A percentile compares a stretch with the other conserved stretches of the same genome.
These are phyloP conservation scores for Aix galericulata DNA, from an alignment of 2,113 vertebrate genomes.

Conservation along the genomic window DNA sequence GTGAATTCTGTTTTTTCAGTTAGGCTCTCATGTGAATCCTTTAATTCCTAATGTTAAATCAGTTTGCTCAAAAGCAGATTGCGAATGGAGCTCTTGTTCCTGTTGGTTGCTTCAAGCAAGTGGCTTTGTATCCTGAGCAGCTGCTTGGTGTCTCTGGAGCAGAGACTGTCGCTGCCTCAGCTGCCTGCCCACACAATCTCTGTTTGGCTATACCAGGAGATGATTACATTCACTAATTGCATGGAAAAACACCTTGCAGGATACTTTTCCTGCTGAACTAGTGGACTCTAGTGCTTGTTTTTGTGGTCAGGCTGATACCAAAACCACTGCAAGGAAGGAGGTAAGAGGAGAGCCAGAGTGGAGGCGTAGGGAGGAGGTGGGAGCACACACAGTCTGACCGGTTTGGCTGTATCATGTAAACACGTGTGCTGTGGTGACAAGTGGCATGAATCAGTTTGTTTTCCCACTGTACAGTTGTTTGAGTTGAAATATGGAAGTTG, in stretches of 20 bases:
- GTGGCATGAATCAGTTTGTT: neutral
- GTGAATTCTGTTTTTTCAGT: neutral
- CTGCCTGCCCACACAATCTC: rapidly evolving
- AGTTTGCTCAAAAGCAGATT: neutral
- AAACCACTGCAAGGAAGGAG: neutral
- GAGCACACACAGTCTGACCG: neutral
- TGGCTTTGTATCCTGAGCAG: neutral
- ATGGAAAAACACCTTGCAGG: neutral
- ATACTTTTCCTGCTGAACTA: neutral
- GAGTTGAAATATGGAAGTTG: neutral
- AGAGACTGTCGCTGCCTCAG: neutral
- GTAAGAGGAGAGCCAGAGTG: neutral
- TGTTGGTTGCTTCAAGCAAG: neutral
- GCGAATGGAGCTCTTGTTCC: neutral
- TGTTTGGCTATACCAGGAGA: neutral
- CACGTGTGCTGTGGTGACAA: neutral
- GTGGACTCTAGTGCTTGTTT: neutral
- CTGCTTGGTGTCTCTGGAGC: neutral
- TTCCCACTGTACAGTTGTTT: neutral
- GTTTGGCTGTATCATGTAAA: neutral
- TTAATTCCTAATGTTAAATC: neutral
- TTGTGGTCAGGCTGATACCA: neutral
- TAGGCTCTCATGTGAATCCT: neutral
- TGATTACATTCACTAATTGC: neutral
- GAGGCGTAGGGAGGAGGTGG: neutral